Evolutionary conservation across 2,888 invertebrate species (phyloP), one percentile per base, ranked within the genome.

Genomic region (Elysia crispata): DNA sequence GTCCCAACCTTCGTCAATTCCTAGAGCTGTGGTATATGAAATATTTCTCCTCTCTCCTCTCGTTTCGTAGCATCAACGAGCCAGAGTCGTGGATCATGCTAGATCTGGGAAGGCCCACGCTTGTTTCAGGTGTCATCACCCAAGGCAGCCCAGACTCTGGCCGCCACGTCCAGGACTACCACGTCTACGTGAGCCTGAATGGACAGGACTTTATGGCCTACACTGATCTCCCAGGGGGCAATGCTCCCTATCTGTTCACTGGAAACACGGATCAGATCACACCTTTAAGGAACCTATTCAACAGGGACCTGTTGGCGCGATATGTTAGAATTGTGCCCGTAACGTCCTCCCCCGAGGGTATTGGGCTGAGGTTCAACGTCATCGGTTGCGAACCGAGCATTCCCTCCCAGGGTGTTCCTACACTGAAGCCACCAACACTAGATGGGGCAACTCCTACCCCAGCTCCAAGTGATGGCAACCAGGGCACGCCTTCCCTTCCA

Each of bases 41-140:
- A 60, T 23, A 8, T 60, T 15, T 8, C 25, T 60, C 60, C 3
- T 23, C 25, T 5, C 25, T 60, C 25, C n/a, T 60, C 60, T 41
- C 41, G 5, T 41, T 11, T 6, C 41, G 41, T 11, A 41, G 41
- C 41, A 3, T 11, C 41, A 41, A 11, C 41, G 72, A 73, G 30
- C 20, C 72, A 11, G n/a, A 78, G 30, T 28, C 69, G 25, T 89
- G 87, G 87, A 86, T 89, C 25, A 86, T 87, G 74, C 85, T 89
- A 11, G 85, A 87, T 79, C 86, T 89, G 78, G 67, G 80, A 66
- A 80, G 85, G 18, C 85, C 86, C 5, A 88, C 87, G 66, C 82
- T 88, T 11, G 73, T 89, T 28, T 86, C 86, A 69, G 89, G 89
- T 60, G 81, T 89, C 15, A 72, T 86, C 20, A 89, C 88, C 8